phyloP scores from a whole-genome alignment of 2,888 invertebrate genomes.

The Nysson spinosus region DNA sequence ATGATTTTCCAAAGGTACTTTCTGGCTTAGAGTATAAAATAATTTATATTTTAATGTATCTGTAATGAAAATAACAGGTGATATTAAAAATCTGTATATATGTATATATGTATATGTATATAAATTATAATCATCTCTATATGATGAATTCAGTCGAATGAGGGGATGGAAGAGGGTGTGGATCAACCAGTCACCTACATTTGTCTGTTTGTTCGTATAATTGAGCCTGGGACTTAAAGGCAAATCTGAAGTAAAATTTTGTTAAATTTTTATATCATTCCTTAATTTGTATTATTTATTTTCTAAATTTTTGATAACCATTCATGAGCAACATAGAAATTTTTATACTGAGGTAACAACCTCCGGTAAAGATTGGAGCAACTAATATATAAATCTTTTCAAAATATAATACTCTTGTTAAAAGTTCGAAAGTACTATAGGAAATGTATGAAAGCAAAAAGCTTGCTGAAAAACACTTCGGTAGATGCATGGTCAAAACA shows the following conservation, averaged over 20 bases:
- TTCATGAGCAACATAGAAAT: constrained; percentile 41
- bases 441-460: constrained; percentile 36
- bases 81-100: not conserved
- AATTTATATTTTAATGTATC: not conserved
- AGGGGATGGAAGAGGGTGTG: constrained; percentile 47
- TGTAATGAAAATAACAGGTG: constrained; percentile 10
- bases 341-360: constrained; percentile 48
- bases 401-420: constrained; percentile 31
- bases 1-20: constrained; percentile 53
- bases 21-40: constrained; percentile 32
- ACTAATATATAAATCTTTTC: constrained; percentile 43
- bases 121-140: constrained; percentile 22
- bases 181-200: constrained; percentile 27
- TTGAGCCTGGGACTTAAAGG: constrained; percentile 32
- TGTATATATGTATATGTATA: constrained; percentile 18
- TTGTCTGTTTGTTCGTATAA: constrained; percentile 16
- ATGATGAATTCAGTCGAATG: constrained; percentile 55
- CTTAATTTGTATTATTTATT: constrained; percentile 50
- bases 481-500: constrained; percentile 49
- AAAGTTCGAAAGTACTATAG: constrained; percentile 42
- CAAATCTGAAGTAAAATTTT: constrained; percentile 34
- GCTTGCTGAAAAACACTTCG: constrained; percentile 42
- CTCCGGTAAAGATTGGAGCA: constrained; percentile 60
- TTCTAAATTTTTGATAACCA: constrained; percentile 41
- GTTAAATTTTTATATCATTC: constrained; percentile 42